A percentile compares a stretch with the other conserved stretches of the same genome.
These are phyloP conservation scores for Hoplias malabaricus DNA, from an alignment of 2,113 vertebrate genomes.

Conservation along the genomic window DNA sequence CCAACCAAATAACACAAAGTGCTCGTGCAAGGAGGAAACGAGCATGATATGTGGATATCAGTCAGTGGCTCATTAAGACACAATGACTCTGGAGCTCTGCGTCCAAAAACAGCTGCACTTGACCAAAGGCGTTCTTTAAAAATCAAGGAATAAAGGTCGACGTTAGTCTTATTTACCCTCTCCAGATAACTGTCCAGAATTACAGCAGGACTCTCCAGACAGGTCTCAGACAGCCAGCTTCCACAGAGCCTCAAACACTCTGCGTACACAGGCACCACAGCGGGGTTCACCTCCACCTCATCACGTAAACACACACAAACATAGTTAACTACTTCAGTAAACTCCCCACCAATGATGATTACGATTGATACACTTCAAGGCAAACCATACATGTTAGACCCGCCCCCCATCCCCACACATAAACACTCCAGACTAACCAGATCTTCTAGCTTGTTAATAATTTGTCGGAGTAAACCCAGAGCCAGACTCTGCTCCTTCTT, in stretches of 20 bases:
- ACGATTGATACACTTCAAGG: too few species aligned
- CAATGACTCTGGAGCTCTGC: too few species aligned
- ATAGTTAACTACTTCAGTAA: too few species aligned
- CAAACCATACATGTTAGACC: too few species aligned
- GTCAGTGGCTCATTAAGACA: too few species aligned
- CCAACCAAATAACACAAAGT: too few species aligned
- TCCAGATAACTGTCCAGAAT: constrained; percentile 94
- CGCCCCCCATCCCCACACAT: neutral
- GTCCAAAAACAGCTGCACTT: too few species aligned
- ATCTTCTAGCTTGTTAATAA: constrained; percentile 84
- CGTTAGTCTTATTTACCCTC: constrained; percentile 72
- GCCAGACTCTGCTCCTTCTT: constrained; percentile 90
- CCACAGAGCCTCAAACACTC: constrained; percentile 90
- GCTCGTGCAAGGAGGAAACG: too few species aligned
- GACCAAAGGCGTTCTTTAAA: too few species aligned
- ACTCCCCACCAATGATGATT: too few species aligned
- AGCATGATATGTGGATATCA: too few species aligned
- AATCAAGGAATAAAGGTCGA: too few species aligned
- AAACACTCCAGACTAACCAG: constrained; percentile 61
- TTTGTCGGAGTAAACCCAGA: constrained; percentile 82
- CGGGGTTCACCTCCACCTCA: constrained; percentile 79
- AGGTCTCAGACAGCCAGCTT: constrained; percentile 93
- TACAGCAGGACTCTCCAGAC: constrained; percentile 90
- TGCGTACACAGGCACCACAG: constrained; percentile 75
- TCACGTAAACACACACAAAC: constrained; percentile 34